These are phyloP conservation scores for Ibidorhyncha struthersii DNA, from an alignment of 2,113 vertebrate species.

Conservation along the genomic window DNA sequence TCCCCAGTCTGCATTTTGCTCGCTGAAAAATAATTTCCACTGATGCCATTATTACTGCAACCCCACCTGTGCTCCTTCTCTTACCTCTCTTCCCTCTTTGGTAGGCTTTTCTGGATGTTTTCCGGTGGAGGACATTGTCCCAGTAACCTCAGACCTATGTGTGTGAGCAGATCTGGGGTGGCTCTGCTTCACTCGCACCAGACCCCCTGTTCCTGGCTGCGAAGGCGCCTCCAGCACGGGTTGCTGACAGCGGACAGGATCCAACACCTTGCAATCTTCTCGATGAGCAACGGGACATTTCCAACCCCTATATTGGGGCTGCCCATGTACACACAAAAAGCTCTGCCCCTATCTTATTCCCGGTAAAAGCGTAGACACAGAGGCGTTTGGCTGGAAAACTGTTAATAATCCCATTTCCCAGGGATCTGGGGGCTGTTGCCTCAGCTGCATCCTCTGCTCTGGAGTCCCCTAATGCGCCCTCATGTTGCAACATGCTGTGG, in stretches of 20 bases:
- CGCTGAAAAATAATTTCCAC: not conserved
- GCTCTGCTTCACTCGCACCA: not conserved
- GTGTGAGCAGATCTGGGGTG: not conserved
- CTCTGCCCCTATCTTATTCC: not conserved
- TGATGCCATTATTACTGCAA: not conserved
- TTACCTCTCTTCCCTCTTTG: not conserved
- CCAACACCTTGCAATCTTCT: not conserved
- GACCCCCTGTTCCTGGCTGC: fast-evolving
- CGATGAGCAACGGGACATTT: not conserved
- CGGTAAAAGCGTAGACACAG: not conserved
- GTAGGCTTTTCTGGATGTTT: not conserved
- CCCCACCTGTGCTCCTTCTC: not conserved
- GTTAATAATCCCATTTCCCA: not conserved
- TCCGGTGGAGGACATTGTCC: not conserved
- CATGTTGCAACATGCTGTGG: fast-evolving
- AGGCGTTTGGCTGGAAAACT: not conserved
- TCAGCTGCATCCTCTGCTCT: not conserved
- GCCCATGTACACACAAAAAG: not conserved
- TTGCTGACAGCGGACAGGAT: not conserved
- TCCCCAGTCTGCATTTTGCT: not conserved
- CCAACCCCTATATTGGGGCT: not conserved
- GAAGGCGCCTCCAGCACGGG: not conserved
- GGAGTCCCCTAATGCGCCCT: not conserved
- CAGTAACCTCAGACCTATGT: fast-evolving
- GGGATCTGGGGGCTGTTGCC: not conserved